These are phyloP conservation scores for Papilio dardanus DNA, from an alignment of 1,140 invertebrate genomes.

Conservation along the genomic window DNA sequence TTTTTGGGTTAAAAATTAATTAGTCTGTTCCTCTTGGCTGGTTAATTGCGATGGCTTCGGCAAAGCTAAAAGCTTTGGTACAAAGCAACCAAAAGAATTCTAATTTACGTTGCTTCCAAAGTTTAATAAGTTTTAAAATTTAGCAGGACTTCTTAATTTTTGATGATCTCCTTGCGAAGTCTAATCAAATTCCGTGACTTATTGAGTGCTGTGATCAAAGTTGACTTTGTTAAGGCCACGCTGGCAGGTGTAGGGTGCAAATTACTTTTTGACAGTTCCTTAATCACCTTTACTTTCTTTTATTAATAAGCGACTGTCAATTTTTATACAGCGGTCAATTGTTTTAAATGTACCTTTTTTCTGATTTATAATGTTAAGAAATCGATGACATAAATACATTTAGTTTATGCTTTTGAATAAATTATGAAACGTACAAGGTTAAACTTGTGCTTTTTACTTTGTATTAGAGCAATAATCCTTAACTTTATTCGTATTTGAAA, in stretches of 20 bases:
- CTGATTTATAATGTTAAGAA: too few relatives aligned
- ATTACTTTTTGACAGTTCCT: conserved; percentile 15
- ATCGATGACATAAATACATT: too few relatives aligned
- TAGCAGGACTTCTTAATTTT: conserved; percentile 21
- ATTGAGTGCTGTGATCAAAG: conserved; percentile 24
- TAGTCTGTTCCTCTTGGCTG: conserved; percentile 7
- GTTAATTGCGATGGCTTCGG: conserved; percentile 15
- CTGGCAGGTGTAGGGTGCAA: conserved; percentile 13
- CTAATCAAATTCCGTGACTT: conserved; percentile 21
- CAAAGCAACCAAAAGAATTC: conserved; percentile 26
- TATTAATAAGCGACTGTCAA: not conserved
- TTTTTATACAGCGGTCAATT: too few relatives aligned
- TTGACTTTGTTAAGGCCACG: conserved; percentile 15
- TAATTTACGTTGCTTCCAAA: conserved; percentile 20
- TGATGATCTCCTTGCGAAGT: conserved; percentile 1
- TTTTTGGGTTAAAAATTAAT: conserved; percentile 24
- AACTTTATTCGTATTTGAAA: too few relatives aligned
- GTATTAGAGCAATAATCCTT: too few relatives aligned
- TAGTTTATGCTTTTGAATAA: too few relatives aligned
- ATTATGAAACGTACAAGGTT: too few relatives aligned
- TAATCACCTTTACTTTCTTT: conserved; percentile 1
- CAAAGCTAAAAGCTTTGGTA: conserved; percentile 14
- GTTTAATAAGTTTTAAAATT: conserved; percentile 27
- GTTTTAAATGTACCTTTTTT: too few relatives aligned
- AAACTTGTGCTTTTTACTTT: too few relatives aligned